Evolutionary conservation across 2,113 vertebrate species (phyloP).

Genomic region (Mola mola): DNA sequence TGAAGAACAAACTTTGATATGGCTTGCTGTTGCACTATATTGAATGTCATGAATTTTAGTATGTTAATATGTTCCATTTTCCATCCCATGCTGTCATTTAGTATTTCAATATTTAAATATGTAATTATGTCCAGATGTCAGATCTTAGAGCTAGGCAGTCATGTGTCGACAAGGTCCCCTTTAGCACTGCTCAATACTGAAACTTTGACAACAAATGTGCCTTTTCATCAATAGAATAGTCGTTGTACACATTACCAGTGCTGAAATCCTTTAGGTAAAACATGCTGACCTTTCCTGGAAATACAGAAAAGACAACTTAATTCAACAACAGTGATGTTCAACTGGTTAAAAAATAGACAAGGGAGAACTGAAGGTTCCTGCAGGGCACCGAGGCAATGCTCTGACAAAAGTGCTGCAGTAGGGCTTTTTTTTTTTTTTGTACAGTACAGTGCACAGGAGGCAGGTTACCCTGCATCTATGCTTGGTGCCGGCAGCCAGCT

Average conservation of each 20-base stretch:
- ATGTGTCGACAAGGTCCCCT: too few relatives aligned
- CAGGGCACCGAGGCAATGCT: constrained; percentile 10
- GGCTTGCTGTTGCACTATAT: background rate
- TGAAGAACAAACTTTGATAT: background rate
- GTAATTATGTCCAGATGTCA: background rate
- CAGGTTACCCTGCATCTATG: constrained; percentile 30
- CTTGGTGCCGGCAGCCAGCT: constrained; percentile 42
- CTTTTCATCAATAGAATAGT: too few relatives aligned
- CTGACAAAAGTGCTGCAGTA: background rate
- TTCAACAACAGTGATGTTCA: background rate
- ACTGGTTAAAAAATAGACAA: constrained; percentile 26
- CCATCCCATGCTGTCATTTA: background rate
- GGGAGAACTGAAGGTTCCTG: constrained; percentile 20
- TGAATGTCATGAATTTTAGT: background rate
- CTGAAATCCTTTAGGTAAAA: too few relatives aligned
- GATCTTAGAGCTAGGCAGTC: background rate
- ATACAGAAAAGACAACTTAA: too few relatives aligned
- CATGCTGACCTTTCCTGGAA: too few relatives aligned
- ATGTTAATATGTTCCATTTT: too few relatives aligned
- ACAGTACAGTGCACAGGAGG: constrained; percentile 3
- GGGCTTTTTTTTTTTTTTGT: background rate
- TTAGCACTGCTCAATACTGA: too few relatives aligned
- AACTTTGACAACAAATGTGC: too few relatives aligned
- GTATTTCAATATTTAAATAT: too few relatives aligned
- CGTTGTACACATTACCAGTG: too few relatives aligned